Percentiles rank a stretch among this genome's conserved stretches.
Evolutionary conservation across 2,797 vertebrate genomes (phyloP).

Genomic region (Hydrophis major): DNA sequence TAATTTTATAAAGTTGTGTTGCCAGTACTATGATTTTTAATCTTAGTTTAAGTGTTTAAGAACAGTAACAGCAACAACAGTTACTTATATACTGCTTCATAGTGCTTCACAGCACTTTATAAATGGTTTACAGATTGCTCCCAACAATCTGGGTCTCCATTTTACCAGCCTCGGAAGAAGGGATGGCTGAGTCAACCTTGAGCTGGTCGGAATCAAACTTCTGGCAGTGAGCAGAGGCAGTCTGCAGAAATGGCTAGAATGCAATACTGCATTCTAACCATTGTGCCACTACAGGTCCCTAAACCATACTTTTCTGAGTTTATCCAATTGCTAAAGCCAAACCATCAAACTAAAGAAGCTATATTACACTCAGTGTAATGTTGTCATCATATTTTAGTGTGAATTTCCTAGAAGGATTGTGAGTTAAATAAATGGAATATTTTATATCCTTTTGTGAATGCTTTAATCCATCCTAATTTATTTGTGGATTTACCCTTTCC

Average conservation of each 20-base stretch:
- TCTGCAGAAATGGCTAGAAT: background rate
- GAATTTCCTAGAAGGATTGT: background rate
- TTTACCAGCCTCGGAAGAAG: background rate
- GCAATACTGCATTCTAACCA: background rate
- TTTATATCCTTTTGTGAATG: background rate
- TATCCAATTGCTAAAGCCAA: background rate
- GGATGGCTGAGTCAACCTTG: background rate
- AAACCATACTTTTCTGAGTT: background rate
- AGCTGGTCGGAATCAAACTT: background rate
- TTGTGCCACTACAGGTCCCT: background rate
- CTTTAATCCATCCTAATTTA: background rate
- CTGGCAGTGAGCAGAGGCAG: background rate
- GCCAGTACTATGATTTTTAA: background rate
- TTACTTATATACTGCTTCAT: background rate
- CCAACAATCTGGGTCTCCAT: background rate
- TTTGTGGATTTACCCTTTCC: background rate
- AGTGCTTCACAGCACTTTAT: background rate
- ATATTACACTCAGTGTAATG: background rate
- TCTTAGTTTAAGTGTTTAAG: background rate
- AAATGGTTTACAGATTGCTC: background rate
- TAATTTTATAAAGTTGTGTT: background rate
- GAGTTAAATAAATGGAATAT: fast-evolving
- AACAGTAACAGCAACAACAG: background rate
- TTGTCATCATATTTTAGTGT: background rate
- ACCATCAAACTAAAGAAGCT: background rate